A percentile compares a stretch with the other conserved stretches of the same genome.
Conservation (phyloP, 2,113 vertebrate genomes). For the Neopipo cinnamomea region DNA sequence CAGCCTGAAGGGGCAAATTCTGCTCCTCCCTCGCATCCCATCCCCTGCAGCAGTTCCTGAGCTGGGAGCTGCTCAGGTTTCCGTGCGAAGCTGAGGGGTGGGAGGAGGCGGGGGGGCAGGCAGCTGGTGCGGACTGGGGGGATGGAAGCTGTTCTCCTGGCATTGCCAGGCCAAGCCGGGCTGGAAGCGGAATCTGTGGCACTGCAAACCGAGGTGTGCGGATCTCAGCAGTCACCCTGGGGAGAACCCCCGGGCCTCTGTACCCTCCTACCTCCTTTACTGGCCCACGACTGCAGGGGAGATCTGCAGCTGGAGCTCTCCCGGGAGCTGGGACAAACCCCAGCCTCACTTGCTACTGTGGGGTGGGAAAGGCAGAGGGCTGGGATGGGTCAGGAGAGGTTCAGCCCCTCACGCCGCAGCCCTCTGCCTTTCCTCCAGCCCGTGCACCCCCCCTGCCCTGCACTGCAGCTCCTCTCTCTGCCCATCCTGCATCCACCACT, state of each 20-base stretch:
- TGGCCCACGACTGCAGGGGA: background rate
- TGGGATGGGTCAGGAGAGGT: background rate
- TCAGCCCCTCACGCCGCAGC: background rate
- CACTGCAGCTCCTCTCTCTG: background rate
- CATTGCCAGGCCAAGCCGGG: background rate
- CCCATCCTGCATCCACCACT: background rate
- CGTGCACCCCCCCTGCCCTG: background rate
- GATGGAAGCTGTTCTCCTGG: background rate
- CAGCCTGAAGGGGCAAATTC: background rate
- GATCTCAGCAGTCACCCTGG: background rate
- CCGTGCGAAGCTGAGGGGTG: background rate
- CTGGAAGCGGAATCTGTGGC: background rate
- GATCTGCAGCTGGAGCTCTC: background rate
- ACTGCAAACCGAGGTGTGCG: fast-evolving
- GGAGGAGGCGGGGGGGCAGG: fast-evolving
- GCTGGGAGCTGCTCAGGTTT: background rate
- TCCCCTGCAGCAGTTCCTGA: background rate
- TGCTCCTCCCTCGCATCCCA: background rate
- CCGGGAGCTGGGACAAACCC: fast-evolving
- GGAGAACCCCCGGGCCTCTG: fast-evolving
- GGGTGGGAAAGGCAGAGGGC: background rate
- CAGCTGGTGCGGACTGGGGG: background rate
- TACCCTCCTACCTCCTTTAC: background rate
- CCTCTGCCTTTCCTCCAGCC: background rate
- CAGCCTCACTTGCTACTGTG: background rate